phyloP scores from a whole-genome alignment of 2,888 invertebrate genomes.

The Thereva nobilitata region DNA sequence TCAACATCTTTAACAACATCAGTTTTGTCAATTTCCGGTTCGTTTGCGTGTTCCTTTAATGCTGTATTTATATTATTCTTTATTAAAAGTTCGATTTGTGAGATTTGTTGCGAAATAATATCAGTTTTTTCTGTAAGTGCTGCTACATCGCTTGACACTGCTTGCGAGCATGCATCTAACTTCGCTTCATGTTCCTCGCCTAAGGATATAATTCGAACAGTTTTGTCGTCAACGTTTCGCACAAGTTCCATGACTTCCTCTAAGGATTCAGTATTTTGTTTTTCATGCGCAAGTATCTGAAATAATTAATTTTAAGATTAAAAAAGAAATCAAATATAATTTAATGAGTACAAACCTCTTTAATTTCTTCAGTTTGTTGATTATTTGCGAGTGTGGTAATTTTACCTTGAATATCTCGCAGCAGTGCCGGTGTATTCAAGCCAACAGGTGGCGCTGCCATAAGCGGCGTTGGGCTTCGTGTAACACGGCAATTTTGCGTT shows the following conservation, averaged over 20 bases:
- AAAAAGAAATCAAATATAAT: not conserved
- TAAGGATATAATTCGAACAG: slow-evolving; percentile 47
- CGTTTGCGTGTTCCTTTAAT: slow-evolving; percentile 40
- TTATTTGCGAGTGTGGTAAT: slow-evolving; percentile 2
- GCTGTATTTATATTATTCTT: slow-evolving; percentile 45
- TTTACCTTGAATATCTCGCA: slow-evolving; percentile 25
- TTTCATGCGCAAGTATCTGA: slow-evolving; percentile 43
- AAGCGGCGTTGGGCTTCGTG: slow-evolving; percentile 3
- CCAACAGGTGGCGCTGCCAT: slow-evolving; percentile 5
- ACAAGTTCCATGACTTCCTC: slow-evolving; percentile 51
- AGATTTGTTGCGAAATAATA: slow-evolving; percentile 51
- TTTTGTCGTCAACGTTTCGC: slow-evolving; percentile 50
- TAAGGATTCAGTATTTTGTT: slow-evolving; percentile 46
- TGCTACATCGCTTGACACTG: slow-evolving; percentile 49
- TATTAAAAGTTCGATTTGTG: slow-evolving; percentile 47
- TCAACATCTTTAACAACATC: slow-evolving; percentile 38
- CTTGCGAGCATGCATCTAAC: slow-evolving; percentile 48
- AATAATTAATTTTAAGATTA: not conserved
- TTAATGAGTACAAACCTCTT: slow-evolving; percentile 7
- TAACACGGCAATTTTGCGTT: slow-evolving; percentile 39
- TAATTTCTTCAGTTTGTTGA: slow-evolving; percentile 10
- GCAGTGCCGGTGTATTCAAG: slow-evolving; percentile 15
- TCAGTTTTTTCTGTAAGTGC: slow-evolving; percentile 53
- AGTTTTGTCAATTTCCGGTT: slow-evolving; percentile 35
- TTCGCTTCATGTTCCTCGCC: slow-evolving; percentile 45